Percentiles rank a stretch among this genome's conserved stretches.
These are phyloP conservation scores for Sceliomorpha sp. DNA, from an alignment of 2,888 invertebrate genomes.

Conservation along the genomic window DNA sequence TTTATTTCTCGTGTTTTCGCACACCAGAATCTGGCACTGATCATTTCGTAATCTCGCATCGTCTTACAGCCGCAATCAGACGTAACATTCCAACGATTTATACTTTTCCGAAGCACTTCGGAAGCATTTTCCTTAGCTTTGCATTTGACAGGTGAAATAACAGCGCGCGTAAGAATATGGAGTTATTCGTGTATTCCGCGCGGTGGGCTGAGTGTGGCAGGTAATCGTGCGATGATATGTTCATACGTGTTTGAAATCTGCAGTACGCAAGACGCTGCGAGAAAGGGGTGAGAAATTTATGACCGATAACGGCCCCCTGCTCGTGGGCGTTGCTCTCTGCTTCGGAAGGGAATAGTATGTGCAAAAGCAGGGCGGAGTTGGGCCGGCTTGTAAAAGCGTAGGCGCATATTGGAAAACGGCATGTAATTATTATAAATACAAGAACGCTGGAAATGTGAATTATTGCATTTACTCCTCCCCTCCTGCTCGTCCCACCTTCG, in stretches of 20 bases:
- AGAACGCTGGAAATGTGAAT: constrained; percentile 36
- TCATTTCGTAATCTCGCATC: not conserved
- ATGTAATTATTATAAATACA: constrained; percentile 44
- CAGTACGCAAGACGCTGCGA: constrained; percentile 27
- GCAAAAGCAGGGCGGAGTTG: constrained; percentile 44
- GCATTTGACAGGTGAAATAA: constrained; percentile 40
- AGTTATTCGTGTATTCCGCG: constrained; percentile 27
- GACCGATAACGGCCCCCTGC: constrained; percentile 39
- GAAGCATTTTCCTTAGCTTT: constrained; percentile 33
- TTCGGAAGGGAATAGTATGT: constrained; percentile 33
- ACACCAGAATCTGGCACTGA: no score
- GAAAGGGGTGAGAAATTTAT: constrained; percentile 46
- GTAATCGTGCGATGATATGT: constrained; percentile 41
- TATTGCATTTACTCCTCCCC: constrained; percentile 21
- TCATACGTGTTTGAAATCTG: constrained; percentile 39
- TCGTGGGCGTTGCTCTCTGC: constrained; percentile 36
- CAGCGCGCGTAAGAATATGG: constrained; percentile 34
- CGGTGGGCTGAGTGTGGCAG: constrained; percentile 35
- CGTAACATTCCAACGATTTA: constrained; percentile 25
- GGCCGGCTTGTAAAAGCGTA: constrained; percentile 26
- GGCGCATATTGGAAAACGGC: constrained; percentile 38
- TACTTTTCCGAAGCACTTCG: constrained; percentile 18
- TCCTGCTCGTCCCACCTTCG: no score
- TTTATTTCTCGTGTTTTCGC: no score
- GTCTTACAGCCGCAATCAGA: constrained; percentile 1